Base-by-base conservation (phyloP, 2,797 vertebrate genomes). In the Phataginus tetradactyla region DNA sequence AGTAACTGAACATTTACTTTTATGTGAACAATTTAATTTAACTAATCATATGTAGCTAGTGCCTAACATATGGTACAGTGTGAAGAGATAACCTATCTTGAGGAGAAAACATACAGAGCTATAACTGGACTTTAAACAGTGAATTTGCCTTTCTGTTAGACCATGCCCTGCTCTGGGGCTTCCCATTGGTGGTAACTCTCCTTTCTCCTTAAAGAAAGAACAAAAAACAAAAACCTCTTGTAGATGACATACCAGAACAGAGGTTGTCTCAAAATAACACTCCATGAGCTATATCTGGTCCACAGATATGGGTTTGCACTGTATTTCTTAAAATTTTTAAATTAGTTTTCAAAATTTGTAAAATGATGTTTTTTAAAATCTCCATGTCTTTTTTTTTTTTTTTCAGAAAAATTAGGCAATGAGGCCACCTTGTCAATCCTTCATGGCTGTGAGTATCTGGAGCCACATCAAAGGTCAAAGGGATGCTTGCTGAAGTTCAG, bases 1-100 rank as follows among this genome's bases (percentile, higher is more conserved):
- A 77, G 3, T 55, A 49, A 74, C 3, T 84, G 20, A 55, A 94
- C 18, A 75, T 66, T 39, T 74, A 37, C 32, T 29, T 81, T 93
- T 75, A 79, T 57, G 74, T 88, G 75, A 69, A 92, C 74, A 77
- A 86, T 66, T 90, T 57, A 59, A 63, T 71, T 89, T 86, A 64
- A 91, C 25, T 64, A 64, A n/a, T 20, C 29, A 45, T 39, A 75
- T 9, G 11, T 57, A 88, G 72, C 8, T 63, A 63, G 5, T 29
- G 29, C 45, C 25, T 64, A 45, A 25, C 39, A 37, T 42, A 63
- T n/a, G 71, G 20, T 42, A 77, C 3, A 57, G 71, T 42, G 20
- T 20, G 74, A 45, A 80, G 7, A 83, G 34, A 29, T n/a, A 80
- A 68, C 3, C 15, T 3, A 45, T 66, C 32, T 86, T 75, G 12